Evolutionary conservation across 1,140 invertebrate species (phyloP), one percentile per base, ranked within the genome.

Genomic region (Nymphalis io): DNA sequence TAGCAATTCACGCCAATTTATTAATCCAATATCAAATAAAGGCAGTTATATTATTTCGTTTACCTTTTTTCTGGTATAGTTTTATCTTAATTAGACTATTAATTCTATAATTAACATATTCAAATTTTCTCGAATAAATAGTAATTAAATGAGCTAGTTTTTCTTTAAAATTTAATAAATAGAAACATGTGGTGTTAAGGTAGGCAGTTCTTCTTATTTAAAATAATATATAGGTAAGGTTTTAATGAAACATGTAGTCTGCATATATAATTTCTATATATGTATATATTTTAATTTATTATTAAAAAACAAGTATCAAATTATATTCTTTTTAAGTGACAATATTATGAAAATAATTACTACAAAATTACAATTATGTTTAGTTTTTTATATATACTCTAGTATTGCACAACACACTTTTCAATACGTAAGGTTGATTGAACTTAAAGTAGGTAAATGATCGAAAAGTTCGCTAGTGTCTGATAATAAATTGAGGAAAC

Each of bases 401-500:
- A 15, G 12, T 51, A 3, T 51, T 10, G 10, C 1, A 51, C 18
- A 20, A 20, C 8, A 51, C 6, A 20, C 46, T 51, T 18, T n/a
- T n/a, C 42, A 20, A 51, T 51, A 12, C 44, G 16, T 46, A 48
- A 68, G 57, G 82, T 81, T 82, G 73, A 79, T 63, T 83, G 83
- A 82, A 79, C 83, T 74, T 58, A 75, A 88, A 79, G 65, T 84
- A 77, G 84, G 79, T 84, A 81, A 85, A 87, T 81, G 74, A 85
- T 81, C 78, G 79, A 82, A 76, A 82, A 64, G 74, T 74, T 68
- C 68, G 76, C 70, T 64, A 68, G 74, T 79, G 78, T 69, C 77
- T 75, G 66, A 77, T 75, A 70, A 70, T 80, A 81, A 87, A 89
- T 89, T 89, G 85, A 87, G 87, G 87, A 89, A 85, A 79, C 79